phyloP scores from a whole-genome alignment of 2,797 vertebrate genomes.

The Bradypodion pumilum region DNA sequence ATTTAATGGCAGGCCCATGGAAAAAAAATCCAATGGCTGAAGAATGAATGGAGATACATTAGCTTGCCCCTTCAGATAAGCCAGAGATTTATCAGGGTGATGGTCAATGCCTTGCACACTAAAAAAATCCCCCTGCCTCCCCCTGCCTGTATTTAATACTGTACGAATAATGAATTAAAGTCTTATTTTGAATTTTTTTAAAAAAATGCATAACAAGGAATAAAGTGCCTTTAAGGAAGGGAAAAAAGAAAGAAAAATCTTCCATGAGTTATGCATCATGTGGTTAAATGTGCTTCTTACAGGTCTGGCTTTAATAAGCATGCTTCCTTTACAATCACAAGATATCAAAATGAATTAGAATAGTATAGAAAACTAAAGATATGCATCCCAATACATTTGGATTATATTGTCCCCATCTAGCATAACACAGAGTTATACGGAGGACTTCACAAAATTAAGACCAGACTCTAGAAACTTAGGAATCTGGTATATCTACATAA shows the following conservation, averaged over 20 bases:
- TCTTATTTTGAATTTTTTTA: constrained; percentile 26
- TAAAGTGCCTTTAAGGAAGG: constrained; percentile 3
- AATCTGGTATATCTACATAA: not conserved
- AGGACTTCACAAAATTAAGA: constrained; percentile 24
- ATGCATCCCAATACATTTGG: not conserved
- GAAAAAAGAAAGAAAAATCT: constrained; percentile 4
- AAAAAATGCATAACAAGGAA: constrained; percentile 2
- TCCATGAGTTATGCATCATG: constrained; percentile 3
- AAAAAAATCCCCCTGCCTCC: constrained; percentile 26
- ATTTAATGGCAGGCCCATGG: constrained; percentile 41
- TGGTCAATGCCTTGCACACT: constrained; percentile 41
- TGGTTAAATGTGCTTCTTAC: constrained; percentile 4
- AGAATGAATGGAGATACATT: constrained; percentile 43
- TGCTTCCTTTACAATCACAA: constrained; percentile 13
- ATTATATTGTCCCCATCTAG: constrained; percentile 6
- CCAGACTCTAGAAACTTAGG: constrained; percentile 27
- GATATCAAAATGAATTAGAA: not conserved
- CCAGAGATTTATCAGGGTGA: constrained; percentile 51
- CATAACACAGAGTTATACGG: constrained; percentile 30
- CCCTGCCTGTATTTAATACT: constrained; percentile 16
- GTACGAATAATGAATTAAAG: constrained; percentile 9
- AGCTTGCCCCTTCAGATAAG: constrained; percentile 54
- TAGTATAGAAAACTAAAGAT: not conserved
- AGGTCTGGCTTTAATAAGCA: not conserved
- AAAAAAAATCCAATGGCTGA: constrained; percentile 32